Conservation (phyloP, 2,113 vertebrate species). For the Todiramphus chloris region DNA sequence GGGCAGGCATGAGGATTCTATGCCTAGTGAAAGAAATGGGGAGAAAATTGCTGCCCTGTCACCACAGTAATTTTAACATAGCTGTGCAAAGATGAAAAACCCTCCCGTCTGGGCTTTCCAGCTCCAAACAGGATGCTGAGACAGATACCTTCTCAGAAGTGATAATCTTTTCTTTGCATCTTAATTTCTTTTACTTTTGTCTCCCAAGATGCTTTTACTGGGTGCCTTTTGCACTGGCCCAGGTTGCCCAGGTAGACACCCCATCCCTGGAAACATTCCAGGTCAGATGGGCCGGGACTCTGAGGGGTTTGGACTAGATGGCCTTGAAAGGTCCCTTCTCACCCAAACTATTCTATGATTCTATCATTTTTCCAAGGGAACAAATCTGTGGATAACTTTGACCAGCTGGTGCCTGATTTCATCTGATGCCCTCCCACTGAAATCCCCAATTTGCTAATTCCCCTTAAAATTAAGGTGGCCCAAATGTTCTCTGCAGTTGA, state of each 20-base stretch:
- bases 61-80: too few relatives aligned
- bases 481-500: not conserved
- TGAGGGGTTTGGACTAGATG: not conserved
- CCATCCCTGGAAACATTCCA: not conserved
- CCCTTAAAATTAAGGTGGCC: not conserved
- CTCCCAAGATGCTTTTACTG: not conserved
- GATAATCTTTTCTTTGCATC: not conserved
- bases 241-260: not conserved
- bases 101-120: not conserved
- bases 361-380: not conserved
- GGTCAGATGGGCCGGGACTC: not conserved
- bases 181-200: not conserved
- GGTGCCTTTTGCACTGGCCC: not conserved
- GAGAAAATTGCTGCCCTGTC: not conserved
- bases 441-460: not conserved
- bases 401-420: too few relatives aligned
- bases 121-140: not conserved
- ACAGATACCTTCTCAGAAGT: not conserved
- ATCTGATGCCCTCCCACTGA: not conserved
- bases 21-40: rapidly evolving
- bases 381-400: not conserved
- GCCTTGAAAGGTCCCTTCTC: not conserved
- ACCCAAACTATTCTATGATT: not conserved
- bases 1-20: not conserved
- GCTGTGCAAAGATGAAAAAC: too few relatives aligned